phyloP scores from a whole-genome alignment of 2,888 invertebrate species.

The Thymelicus lineola region DNA sequence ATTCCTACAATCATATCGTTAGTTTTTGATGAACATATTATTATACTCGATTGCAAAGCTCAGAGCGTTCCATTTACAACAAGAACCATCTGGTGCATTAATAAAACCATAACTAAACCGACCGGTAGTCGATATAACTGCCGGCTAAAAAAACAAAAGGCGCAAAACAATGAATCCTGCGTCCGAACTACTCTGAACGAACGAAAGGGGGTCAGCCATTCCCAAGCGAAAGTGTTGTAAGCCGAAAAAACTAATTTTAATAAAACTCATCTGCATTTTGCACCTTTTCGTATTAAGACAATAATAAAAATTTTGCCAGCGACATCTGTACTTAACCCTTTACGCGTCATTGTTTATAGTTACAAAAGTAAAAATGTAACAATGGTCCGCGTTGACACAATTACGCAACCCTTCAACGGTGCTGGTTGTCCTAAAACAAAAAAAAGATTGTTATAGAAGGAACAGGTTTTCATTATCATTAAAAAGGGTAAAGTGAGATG shows the following conservation, averaged over 20 bases:
- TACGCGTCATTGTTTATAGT: conserved; percentile 67
- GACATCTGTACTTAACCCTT: conserved; percentile 73
- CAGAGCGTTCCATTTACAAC: too few relatives aligned
- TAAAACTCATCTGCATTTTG: conserved; percentile 66
- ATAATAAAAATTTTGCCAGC: conserved; percentile 57
- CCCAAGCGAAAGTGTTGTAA: conserved; percentile 63
- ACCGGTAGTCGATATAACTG: conserved; percentile 57
- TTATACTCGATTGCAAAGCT: too few relatives aligned
- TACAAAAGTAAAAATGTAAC: conserved; percentile 61
- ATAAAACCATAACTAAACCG: conserved; percentile 41
- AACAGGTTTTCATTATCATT: conserved; percentile 83
- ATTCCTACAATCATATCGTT: too few relatives aligned
- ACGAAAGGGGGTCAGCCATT: conserved; percentile 72
- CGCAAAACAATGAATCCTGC: conserved; percentile 57
- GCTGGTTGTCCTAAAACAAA: conserved; percentile 74
- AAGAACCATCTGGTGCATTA: conserved; percentile 18
- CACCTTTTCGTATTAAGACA: conserved; percentile 79
- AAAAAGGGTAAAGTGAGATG: conserved; percentile 81
- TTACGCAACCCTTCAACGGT: conserved; percentile 63
- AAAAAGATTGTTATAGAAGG: conserved; percentile 74
- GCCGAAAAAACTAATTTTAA: conserved; percentile 71
- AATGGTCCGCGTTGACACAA: conserved; percentile 78
- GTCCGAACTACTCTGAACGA: conserved; percentile 56
- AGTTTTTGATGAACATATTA: too few relatives aligned
- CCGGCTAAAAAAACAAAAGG: conserved; percentile 63